These are phyloP conservation scores for Aurelia sp. DNA, from an alignment of 30 jellyfish, hydroid and myxozoan genomes.

Conservation along the genomic window DNA sequence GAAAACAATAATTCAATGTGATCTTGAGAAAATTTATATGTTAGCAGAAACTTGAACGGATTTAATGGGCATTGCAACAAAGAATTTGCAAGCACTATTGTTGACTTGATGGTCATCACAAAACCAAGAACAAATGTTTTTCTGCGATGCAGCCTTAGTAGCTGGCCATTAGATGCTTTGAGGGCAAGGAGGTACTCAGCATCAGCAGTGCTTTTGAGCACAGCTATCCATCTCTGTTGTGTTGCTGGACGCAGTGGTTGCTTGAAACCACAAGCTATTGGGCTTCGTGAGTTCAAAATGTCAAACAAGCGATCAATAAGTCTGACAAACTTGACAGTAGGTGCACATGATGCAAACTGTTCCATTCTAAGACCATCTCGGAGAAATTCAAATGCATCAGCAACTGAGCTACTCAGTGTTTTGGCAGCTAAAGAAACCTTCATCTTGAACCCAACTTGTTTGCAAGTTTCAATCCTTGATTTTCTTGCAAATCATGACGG, in stretches of 20 bases:
- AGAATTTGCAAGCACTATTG: not conserved
- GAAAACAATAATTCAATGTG: conserved; percentile 23
- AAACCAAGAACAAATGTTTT: conserved; percentile 44
- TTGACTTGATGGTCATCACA: not conserved
- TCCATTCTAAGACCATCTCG: not conserved
- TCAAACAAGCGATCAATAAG: conserved; percentile 16
- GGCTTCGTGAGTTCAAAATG: conserved; percentile 13
- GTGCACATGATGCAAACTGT: not conserved
- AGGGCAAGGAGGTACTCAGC: conserved; percentile 7
- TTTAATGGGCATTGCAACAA: not conserved
- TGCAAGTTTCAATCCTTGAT: conserved; percentile 35
- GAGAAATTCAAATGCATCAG: conserved; percentile 40
- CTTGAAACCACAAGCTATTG: conserved; percentile 3
- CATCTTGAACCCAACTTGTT: conserved; percentile 39
- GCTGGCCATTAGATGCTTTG: conserved; percentile 21
- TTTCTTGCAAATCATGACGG: conserved; percentile 28
- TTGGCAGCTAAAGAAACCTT: conserved; percentile 62
- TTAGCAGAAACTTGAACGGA: conserved; percentile 24
- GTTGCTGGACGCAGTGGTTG: conserved; percentile 4
- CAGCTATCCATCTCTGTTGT: not conserved
- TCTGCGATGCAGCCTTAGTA: not conserved
- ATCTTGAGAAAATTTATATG: conserved; percentile 39
- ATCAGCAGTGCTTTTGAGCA: conserved; percentile 5
- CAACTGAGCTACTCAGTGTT: conserved; percentile 41
- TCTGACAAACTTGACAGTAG: conserved; percentile 3